Evolutionary conservation across 2,113 vertebrate genomes (phyloP).

Genomic region (Aldabrachelys gigantea): DNA sequence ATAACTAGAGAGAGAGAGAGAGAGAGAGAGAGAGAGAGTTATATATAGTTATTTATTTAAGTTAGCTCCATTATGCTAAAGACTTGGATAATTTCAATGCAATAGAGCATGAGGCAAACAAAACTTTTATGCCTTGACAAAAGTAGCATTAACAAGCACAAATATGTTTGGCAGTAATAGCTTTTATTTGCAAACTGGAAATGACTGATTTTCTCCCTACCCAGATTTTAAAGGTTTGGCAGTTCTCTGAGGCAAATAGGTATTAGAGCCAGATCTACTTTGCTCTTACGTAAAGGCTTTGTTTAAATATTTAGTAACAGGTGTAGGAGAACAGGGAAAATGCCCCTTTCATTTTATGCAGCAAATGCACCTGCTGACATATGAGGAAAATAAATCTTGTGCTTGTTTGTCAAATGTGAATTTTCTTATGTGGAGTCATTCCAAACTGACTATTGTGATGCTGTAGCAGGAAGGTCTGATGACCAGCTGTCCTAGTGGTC

Average conservation of each 20-base stretch:
- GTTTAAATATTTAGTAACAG: background rate
- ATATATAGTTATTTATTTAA: background rate
- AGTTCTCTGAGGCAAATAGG: background rate
- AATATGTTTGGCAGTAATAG: background rate
- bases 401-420: background rate
- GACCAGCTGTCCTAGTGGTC: background rate
- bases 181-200: background rate
- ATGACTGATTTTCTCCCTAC: background rate
- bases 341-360: background rate
- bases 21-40: no score
- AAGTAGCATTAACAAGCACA: background rate
- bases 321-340: background rate
- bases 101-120: background rate
- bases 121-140: background rate
- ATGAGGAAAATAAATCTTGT: background rate
- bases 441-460: background rate
- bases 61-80: background rate
- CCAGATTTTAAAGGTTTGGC: background rate
- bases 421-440: background rate
- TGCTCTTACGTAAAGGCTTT: background rate
- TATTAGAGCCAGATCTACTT: background rate
- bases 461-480: background rate
- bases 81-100: background rate
- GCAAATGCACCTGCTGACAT: background rate
- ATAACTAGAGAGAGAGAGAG: no score